phyloP scores from a whole-genome alignment of 1,140 invertebrate species.

The Drosophila takahashii region DNA sequence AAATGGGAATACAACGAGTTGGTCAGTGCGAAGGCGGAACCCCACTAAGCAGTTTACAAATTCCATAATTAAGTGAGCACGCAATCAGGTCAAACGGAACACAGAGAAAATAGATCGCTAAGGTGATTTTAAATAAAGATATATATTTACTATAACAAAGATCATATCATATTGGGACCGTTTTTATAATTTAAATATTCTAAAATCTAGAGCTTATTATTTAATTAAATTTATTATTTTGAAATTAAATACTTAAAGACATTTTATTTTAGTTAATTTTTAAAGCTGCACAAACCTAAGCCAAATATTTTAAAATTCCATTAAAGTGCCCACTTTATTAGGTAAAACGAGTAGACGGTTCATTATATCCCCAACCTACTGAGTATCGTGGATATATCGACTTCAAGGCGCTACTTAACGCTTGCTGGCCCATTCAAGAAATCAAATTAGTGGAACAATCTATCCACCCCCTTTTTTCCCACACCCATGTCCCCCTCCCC shows the following conservation, averaged over 20 bases:
- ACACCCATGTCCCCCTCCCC: background rate
- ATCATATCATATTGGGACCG: too few relatives aligned
- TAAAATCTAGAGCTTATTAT: too few relatives aligned
- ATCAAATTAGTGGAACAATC: conserved; percentile 79
- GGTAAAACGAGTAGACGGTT: background rate
- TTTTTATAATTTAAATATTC: too few relatives aligned
- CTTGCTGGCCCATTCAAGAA: conserved; percentile 65
- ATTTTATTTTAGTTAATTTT: too few relatives aligned
- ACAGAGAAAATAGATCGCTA: conserved; percentile 5
- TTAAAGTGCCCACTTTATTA: too few relatives aligned
- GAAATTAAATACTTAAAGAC: too few relatives aligned
- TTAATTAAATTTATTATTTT: too few relatives aligned
- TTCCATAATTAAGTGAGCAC: conserved; percentile 33
- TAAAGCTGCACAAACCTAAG: too few relatives aligned
- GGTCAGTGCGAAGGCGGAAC: conserved; percentile 4
- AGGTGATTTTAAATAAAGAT: background rate
- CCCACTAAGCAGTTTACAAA: conserved; percentile 23
- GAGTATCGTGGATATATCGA: conserved; percentile 60
- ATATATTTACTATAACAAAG: too few relatives aligned
- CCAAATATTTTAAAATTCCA: too few relatives aligned
- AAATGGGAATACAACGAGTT: conserved; percentile 32
- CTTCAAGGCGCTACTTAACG: conserved; percentile 61
- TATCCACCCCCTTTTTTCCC: conserved; percentile 31
- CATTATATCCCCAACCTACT: conserved; percentile 1
- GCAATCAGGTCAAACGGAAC: conserved; percentile 23